A percentile compares a stretch with the other conserved stretches of the same genome.
phyloP scores from a whole-genome alignment of 2,797 vertebrate species.

The Otus scops region DNA sequence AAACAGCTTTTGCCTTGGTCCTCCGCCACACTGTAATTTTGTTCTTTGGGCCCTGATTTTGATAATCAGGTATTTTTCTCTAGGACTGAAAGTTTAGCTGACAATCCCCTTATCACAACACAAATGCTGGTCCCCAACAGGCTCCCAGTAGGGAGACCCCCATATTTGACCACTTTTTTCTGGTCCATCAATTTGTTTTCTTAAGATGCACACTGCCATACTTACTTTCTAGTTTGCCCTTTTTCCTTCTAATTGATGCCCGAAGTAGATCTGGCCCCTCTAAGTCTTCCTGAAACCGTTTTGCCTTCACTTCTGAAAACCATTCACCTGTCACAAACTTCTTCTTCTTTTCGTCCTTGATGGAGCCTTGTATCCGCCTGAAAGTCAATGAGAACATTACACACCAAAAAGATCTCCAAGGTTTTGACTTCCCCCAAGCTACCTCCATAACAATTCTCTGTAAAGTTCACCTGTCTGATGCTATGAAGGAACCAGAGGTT shows the following conservation, averaged over 20 bases:
- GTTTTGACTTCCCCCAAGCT: not conserved
- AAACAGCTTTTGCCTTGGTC: not conserved
- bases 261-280: conserved; percentile 67
- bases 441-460: accelerated
- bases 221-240: conserved; percentile 59
- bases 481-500: not conserved
- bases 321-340: conserved; percentile 77
- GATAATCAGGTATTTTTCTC: not conserved
- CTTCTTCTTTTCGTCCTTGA: conserved; percentile 76
- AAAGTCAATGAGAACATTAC: not conserved
- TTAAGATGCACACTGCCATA: not conserved
- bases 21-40: not conserved
- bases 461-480: not conserved
- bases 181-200: not conserved
- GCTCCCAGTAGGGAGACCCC: not conserved
- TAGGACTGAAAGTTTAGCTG: not conserved
- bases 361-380: conserved; percentile 67
- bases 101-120: not conserved
- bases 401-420: not conserved
- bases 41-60: not conserved
- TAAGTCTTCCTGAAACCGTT: conserved; percentile 68
- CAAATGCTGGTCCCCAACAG: not conserved
- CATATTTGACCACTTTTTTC: not conserved
- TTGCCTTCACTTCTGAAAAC: conserved; percentile 72
- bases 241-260: conserved; percentile 67